phyloP scores from a whole-genome alignment of 2,888 invertebrate genomes.

The Tenthredo distinguenda region DNA sequence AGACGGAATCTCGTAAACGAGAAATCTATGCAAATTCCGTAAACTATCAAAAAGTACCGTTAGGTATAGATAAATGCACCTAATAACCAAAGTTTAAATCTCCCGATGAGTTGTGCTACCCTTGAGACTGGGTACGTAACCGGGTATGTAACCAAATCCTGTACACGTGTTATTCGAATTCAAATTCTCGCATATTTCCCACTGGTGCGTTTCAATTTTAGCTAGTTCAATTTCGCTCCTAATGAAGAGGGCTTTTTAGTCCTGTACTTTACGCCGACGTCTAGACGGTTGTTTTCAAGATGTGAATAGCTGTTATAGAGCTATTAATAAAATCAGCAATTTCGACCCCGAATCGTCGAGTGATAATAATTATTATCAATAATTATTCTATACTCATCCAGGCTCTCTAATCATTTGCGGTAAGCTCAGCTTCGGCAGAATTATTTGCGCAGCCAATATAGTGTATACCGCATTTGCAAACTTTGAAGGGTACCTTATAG shows the following conservation, averaged over 20 bases:
- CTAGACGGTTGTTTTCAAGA: slow-evolving; percentile 11
- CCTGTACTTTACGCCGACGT: slow-evolving; percentile 4
- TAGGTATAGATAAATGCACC: not conserved
- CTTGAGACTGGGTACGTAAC: not conserved
- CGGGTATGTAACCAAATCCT: not conserved
- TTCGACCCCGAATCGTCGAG: not conserved
- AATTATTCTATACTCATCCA: not conserved
- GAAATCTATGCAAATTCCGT: not conserved
- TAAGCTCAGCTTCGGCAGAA: not conserved
- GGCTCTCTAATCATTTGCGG: not conserved
- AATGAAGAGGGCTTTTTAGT: slow-evolving; percentile 1
- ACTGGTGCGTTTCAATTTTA: not conserved
- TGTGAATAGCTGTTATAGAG: not conserved
- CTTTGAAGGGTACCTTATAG: not conserved
- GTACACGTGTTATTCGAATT: slow-evolving; percentile 24
- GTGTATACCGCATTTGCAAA: not conserved
- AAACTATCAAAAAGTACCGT: not conserved
- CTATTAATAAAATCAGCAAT: not conserved
- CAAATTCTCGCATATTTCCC: not conserved
- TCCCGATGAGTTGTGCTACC: slow-evolving; percentile 6
- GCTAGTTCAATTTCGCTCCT: not conserved
- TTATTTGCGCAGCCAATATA: slow-evolving; percentile 16
- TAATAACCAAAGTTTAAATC: not conserved
- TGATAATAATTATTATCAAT: not conserved
- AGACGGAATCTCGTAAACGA: not conserved